Percentiles rank a stretch among this genome's conserved stretches.
phyloP scores from a whole-genome alignment of 2,113 vertebrate species.

The Pseudopipra pipra region DNA sequence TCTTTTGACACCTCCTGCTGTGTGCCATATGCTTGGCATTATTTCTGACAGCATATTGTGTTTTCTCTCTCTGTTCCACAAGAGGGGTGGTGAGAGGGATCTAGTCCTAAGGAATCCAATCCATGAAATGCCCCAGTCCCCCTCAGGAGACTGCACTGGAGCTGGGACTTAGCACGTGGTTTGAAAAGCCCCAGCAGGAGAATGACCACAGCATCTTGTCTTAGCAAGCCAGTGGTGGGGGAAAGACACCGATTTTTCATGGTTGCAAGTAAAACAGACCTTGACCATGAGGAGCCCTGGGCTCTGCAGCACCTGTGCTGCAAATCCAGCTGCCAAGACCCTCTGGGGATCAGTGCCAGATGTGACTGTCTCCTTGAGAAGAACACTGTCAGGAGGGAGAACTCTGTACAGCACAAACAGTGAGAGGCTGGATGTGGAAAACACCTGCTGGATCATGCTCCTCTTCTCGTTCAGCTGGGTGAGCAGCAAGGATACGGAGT shows the following conservation, averaged over 20 bases:
- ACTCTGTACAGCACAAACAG: not conserved
- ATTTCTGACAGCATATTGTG: not conserved
- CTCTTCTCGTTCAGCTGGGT: not conserved
- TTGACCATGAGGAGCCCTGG: not conserved
- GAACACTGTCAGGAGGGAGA: not conserved
- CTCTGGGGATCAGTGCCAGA: accelerated
- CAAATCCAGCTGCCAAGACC: not conserved
- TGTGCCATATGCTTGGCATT: not conserved
- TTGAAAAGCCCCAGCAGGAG: not conserved
- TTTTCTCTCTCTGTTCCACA: not conserved
- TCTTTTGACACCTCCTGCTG: not conserved
- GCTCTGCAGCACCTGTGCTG: not conserved
- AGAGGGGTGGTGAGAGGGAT: not conserved
- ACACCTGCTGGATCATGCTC: not conserved
- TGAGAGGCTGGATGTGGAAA: not conserved
- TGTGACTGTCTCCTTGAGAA: not conserved
- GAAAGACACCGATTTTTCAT: not conserved
- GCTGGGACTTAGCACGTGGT: not conserved
- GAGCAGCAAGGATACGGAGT: not conserved
- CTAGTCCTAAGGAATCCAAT: not conserved
- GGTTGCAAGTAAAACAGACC: not conserved
- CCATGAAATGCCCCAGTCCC: not conserved
- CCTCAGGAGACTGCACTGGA: not conserved
- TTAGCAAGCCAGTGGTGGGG: not conserved
- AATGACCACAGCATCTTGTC: not conserved